phyloP scores from a whole-genome alignment of 64 coral and sea anemone genomes.

The Stichodactyla helianthus region DNA sequence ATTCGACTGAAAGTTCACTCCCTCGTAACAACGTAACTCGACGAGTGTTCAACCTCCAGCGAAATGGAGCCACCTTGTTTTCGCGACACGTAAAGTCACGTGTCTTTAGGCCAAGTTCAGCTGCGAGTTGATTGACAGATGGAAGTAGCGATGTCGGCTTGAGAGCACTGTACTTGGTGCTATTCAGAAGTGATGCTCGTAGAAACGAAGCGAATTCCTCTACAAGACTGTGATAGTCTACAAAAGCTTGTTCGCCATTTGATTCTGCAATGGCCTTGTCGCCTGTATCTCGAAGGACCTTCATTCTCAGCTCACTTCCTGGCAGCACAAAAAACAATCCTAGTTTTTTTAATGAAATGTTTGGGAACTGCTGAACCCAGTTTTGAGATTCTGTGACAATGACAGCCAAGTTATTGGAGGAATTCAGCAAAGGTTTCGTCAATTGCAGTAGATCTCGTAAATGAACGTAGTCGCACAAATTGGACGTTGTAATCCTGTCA shows the following conservation, averaged over 20 bases:
- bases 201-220: not conserved
- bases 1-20: constrained; percentile 26
- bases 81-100: constrained; percentile 16
- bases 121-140: not conserved
- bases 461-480: constrained; percentile 28
- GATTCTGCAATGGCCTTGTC: constrained; percentile 7
- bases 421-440: constrained; percentile 24
- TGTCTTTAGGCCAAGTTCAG: not conserved
- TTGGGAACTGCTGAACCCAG: constrained; percentile 12
- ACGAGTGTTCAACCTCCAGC: constrained; percentile 35
- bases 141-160: not conserved
- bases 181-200: not conserved
- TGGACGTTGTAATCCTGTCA: constrained; percentile 47
- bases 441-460: not conserved
- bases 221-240: constrained; percentile 22
- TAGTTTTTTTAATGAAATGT: not conserved
- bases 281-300: constrained; percentile 31
- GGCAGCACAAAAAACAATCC: not conserved
- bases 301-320: not conserved
- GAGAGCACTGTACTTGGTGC: not conserved
- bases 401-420: constrained; percentile 9
- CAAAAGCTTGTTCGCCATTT: not conserved
- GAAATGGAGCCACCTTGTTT: constrained; percentile 28
- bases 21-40: constrained; percentile 23
- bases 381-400: constrained; percentile 42